Evolutionary conservation across 2,113 vertebrate genomes (phyloP).

Genomic region (Sigmodon hispidus): DNA sequence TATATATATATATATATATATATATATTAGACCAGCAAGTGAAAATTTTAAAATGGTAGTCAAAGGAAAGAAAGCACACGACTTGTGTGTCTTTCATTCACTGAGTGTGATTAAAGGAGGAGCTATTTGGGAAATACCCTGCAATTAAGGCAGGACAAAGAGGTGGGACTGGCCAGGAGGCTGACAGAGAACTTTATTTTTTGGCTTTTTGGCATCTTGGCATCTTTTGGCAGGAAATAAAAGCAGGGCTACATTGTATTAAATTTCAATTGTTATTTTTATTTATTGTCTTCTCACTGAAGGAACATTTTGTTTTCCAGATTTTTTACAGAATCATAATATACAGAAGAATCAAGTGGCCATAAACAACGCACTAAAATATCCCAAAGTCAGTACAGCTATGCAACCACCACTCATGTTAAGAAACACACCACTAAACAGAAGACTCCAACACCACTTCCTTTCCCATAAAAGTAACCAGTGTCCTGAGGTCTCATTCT

Average conservation of each 20-base stretch:
- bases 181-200: background rate
- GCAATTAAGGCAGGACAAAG: background rate
- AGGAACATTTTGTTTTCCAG: background rate
- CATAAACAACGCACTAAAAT: background rate
- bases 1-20: no score
- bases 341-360: slow-evolving; percentile 13
- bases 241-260: background rate
- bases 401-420: background rate
- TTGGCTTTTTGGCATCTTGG: background rate
- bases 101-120: background rate
- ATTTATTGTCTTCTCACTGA: background rate
- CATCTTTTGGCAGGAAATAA: background rate
- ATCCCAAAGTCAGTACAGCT: background rate
- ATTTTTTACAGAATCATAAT: background rate
- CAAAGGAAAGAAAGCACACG: background rate
- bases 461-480: slow-evolving; percentile 3
- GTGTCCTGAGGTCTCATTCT: background rate
- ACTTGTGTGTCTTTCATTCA: background rate
- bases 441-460: background rate
- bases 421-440: slow-evolving; percentile 24
- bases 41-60: background rate
- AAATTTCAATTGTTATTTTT: slow-evolving; percentile 30
- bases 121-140: background rate
- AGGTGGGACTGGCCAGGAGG: background rate
- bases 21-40: background rate